Percentiles rank a stretch among this genome's conserved stretches.
phyloP scores from a whole-genome alignment of 2,113 vertebrate genomes.

The Saccopteryx bilineata region DNA sequence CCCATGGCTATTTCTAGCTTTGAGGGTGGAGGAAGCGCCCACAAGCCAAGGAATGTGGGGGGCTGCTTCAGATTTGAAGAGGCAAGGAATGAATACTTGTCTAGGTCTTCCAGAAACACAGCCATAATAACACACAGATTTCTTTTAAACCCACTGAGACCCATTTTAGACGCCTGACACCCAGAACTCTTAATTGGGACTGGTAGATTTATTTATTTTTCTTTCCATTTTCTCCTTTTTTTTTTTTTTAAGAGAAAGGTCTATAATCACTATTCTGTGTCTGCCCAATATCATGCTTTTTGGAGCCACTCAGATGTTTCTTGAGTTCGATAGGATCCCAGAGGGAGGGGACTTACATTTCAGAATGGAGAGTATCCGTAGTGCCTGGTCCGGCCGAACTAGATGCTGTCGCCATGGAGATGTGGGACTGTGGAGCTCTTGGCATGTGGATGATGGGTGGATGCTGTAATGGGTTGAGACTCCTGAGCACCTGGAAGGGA shows the following conservation, averaged over 20 bases:
- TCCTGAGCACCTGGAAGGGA: background rate
- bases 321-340: background rate
- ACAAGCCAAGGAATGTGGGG: background rate
- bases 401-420: background rate
- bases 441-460: background rate
- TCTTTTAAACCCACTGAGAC: background rate
- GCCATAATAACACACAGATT: background rate
- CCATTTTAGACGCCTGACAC: background rate
- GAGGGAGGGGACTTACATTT: background rate
- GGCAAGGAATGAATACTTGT: background rate
- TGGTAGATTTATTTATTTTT: background rate
- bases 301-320: background rate
- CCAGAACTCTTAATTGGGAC: background rate
- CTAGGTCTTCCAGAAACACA: background rate
- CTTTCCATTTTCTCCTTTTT: background rate
- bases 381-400: background rate
- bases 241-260: background rate
- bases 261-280: background rate
- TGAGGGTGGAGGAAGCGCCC: background rate
- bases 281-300: background rate
- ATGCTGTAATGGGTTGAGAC: background rate
- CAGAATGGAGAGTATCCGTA: too few species aligned
- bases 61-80: background rate
- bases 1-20: background rate
- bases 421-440: background rate